Percentiles rank a stretch among this genome's conserved stretches.
phyloP scores from a whole-genome alignment of 2,113 vertebrate genomes.

The Tragelaphus scriptus region DNA sequence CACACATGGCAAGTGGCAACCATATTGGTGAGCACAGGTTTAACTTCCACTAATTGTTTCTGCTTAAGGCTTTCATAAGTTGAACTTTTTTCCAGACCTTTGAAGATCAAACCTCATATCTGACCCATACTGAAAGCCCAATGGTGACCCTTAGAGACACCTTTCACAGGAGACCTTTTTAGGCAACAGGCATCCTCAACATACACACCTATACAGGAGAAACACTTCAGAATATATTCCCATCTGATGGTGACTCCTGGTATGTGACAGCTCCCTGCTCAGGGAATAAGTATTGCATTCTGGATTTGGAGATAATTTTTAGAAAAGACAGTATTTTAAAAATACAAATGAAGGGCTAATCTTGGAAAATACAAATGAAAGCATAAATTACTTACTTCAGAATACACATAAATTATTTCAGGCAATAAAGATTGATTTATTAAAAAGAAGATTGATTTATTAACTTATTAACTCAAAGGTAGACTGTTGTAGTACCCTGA shows the following conservation, averaged over 20 bases:
- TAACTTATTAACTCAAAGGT: not conserved
- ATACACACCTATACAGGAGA: not conserved
- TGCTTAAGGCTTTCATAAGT: not conserved
- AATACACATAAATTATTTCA: not conserved
- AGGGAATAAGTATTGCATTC: not conserved
- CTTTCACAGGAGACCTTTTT: not conserved
- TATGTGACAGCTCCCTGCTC: no score
- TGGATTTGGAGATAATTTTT: not conserved
- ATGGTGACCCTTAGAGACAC: not conserved
- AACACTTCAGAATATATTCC: not conserved
- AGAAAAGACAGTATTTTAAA: slow-evolving; percentile 6
- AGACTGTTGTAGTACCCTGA: not conserved
- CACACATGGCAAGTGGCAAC: not conserved
- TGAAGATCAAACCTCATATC: not conserved
- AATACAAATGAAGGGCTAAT: not conserved
- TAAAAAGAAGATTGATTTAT: not conserved
- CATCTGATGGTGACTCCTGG: not conserved
- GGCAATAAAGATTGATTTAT: not conserved
- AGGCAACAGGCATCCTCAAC: not conserved
- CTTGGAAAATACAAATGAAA: not conserved
- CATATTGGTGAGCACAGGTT: not conserved
- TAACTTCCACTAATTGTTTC: not conserved
- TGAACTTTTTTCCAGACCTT: not conserved
- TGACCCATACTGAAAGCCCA: not conserved
- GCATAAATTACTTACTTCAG: not conserved